Percentiles rank a stretch among this genome's conserved stretches.
Conservation (phyloP, 2,113 vertebrate species). For the Eptesicus fuscus region DNA sequence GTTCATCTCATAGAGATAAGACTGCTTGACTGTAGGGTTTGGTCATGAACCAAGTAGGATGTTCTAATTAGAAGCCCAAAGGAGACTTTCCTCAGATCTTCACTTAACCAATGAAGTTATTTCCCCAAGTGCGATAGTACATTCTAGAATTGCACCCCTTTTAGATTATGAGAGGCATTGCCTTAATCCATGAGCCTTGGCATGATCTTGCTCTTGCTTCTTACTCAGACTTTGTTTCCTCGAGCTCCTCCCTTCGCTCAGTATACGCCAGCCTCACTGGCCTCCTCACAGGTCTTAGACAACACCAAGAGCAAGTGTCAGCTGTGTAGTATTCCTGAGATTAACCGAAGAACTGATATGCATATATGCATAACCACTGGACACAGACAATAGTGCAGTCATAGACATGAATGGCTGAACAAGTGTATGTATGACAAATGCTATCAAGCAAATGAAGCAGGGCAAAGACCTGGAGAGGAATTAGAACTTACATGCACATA, state of each 20-base stretch:
- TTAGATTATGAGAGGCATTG: background rate
- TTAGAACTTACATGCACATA: no score
- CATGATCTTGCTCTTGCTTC: background rate
- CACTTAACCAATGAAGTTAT: background rate
- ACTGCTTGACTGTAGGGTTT: background rate
- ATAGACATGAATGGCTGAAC: no score
- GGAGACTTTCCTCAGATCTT: background rate
- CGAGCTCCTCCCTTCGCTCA: accelerated
- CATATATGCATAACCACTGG: no score
- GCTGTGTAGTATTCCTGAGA: no score
- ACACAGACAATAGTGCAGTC: no score
- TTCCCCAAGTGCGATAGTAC: background rate
- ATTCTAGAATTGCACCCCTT: background rate
- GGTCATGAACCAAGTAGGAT: background rate
- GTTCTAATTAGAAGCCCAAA: background rate
- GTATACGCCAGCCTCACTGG: accelerated
- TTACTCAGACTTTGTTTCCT: background rate
- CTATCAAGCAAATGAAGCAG: no score
- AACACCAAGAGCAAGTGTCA: background rate
- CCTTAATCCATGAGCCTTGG: background rate
- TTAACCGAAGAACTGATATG: no score
- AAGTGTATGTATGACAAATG: no score
- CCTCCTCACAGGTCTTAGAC: background rate
- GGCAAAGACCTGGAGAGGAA: no score
- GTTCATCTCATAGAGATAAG: background rate